These are phyloP conservation scores for Hyles lineata DNA, from an alignment of 2,888 invertebrate species.

Conservation along the genomic window DNA sequence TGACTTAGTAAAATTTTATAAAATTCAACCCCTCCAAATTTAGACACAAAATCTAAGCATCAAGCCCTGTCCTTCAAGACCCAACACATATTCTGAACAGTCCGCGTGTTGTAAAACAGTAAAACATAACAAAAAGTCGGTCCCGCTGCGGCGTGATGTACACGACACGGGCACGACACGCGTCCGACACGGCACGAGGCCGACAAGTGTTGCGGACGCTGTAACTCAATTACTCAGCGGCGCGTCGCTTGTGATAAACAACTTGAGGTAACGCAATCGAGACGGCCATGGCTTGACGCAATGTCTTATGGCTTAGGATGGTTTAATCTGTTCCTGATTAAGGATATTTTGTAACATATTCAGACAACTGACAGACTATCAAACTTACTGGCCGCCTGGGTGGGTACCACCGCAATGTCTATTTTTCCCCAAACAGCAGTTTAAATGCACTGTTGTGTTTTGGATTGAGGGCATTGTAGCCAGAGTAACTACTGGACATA, in stretches of 20 bases:
- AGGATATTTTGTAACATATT: not conserved
- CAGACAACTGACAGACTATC: too few relatives aligned
- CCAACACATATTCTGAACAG: not conserved
- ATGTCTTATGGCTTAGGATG: not conserved
- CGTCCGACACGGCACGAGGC: slow-evolving; percentile 17
- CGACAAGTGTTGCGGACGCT: slow-evolving; percentile 33
- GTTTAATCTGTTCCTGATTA: not conserved
- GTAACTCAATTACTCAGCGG: slow-evolving; percentile 44
- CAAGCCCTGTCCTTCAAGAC: not conserved
- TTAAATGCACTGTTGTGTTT: too few relatives aligned
- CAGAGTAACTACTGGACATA: too few relatives aligned
- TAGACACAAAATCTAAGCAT: too few relatives aligned
- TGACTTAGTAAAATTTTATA: too few relatives aligned
- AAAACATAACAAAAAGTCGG: not conserved
- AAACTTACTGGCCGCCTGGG: too few relatives aligned
- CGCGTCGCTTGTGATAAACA: slow-evolving; percentile 1
- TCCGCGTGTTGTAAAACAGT: not conserved
- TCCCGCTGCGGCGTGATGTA: slow-evolving; percentile 30
- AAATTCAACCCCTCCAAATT: too few relatives aligned
- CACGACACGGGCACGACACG: slow-evolving; percentile 45
- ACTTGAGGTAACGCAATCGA: slow-evolving; percentile 8
- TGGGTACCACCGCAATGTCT: too few relatives aligned
- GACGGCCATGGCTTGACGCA: not conserved
- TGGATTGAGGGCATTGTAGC: too few relatives aligned
- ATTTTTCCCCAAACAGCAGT: too few relatives aligned